Percentiles rank a stretch among this genome's conserved stretches.
Evolutionary conservation across 1,140 invertebrate species (phyloP).

Genomic region (Zelostemma sp.): DNA sequence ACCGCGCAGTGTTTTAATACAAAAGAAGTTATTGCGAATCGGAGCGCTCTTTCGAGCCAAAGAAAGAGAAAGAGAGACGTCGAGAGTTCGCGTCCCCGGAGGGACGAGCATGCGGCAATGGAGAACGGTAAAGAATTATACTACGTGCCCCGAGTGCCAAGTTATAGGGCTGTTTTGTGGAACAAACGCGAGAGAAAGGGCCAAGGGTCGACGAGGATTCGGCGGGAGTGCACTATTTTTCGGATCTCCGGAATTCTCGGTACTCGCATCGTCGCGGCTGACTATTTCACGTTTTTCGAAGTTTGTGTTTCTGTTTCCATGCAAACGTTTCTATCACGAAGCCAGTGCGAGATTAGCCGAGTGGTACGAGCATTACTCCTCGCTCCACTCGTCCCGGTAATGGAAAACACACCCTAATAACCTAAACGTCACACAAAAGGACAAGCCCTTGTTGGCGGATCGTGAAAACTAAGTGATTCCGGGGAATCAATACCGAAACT

Average conservation of each 20-base stretch:
- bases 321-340: conserved; percentile 6
- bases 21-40: conserved; percentile 10
- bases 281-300: no score
- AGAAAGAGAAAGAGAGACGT: conserved; percentile 4
- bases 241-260: conserved; percentile 18
- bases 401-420: conserved; percentile 27
- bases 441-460: no score
- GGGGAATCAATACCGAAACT: no score
- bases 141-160: conserved; percentile 58
- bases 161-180: conserved; percentile 55
- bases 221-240: conserved; percentile 42
- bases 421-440: neutral
- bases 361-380: conserved; percentile 19
- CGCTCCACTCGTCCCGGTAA: conserved; percentile 12
- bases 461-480: no score
- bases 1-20: conserved; percentile 10
- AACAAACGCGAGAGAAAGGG: conserved; percentile 46
- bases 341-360: conserved; percentile 5
- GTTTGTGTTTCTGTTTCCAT: no score
- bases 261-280: no score
- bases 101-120: conserved; percentile 43
- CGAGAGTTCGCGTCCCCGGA: conserved; percentile 25
- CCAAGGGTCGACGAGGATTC: conserved; percentile 39
- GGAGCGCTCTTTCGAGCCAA: conserved; percentile 8
- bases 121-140: conserved; percentile 57